A percentile compares a stretch with the other conserved stretches of the same genome.
Conservation (phyloP, 2,113 vertebrate genomes). For the Porphyrio hochstetteri region DNA sequence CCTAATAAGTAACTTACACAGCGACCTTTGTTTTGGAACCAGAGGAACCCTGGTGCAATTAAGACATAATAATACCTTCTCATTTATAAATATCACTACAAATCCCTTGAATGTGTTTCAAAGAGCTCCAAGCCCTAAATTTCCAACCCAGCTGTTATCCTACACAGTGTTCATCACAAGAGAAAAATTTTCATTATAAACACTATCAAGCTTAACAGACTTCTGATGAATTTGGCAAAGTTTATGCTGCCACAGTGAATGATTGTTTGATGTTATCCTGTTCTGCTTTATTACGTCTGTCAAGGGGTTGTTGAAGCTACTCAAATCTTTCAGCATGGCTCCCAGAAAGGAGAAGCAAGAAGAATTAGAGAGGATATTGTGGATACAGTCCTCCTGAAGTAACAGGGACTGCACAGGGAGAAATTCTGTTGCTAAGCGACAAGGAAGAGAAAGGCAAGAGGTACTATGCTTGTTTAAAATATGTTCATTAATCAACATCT, state of each 20-base stretch:
- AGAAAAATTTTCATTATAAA: not conserved
- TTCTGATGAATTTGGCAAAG: not conserved
- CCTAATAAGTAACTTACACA: no score
- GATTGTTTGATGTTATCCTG: conserved; percentile 7
- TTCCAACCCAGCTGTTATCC: not conserved
- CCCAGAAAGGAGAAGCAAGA: not conserved
- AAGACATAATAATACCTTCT: not conserved
- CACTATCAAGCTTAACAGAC: not conserved
- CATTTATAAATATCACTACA: not conserved
- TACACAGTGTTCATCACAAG: not conserved
- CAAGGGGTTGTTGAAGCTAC: conserved; percentile 23
- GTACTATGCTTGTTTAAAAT: not conserved
- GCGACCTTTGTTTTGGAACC: not conserved
- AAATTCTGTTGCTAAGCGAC: conserved; percentile 57
- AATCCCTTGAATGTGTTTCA: not conserved
- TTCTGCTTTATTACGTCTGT: conserved; percentile 16
- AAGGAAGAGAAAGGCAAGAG: not conserved
- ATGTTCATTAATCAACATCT: conserved; percentile 43
- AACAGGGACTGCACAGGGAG: not conserved
- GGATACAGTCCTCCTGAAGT: not conserved
- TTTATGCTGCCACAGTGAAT: not conserved
- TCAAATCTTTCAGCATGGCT: not conserved
- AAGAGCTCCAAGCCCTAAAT: not conserved
- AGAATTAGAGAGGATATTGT: not conserved
- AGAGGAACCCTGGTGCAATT: not conserved